A percentile compares a stretch with the other conserved stretches of the same genome.
Conservation (phyloP, 2,797 vertebrate genomes). For the Heteromormyrus szaboi region DNA sequence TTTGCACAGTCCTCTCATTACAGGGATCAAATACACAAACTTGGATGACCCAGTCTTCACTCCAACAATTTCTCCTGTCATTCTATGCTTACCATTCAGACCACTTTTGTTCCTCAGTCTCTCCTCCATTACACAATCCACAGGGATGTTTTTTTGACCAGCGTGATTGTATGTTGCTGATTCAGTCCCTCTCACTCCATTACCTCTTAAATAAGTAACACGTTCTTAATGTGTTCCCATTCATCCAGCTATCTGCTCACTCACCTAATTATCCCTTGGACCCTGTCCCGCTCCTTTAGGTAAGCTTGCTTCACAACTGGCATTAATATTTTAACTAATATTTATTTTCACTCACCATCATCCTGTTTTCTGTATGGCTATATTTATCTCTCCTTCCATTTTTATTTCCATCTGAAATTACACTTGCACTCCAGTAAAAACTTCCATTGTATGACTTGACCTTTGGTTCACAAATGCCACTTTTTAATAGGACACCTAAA, state of each 20-base stretch:
- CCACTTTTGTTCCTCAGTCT: neutral
- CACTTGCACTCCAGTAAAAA: neutral
- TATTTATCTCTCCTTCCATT: neutral
- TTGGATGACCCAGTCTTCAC: constrained; percentile 39
- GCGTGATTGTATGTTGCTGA: constrained; percentile 55
- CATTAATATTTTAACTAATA: neutral
- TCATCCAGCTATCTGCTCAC: constrained; percentile 25
- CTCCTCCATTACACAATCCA: constrained; percentile 33
- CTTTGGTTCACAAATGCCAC: neutral
- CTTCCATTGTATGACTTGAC: neutral
- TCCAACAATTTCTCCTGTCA: neutral
- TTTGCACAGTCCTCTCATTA: constrained; percentile 23
- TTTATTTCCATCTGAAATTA: neutral
- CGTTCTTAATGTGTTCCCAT: constrained; percentile 27
- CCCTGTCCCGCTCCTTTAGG: constrained; percentile 14
- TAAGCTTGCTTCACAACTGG: constrained; percentile 22
- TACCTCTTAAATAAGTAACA: constrained; percentile 63
- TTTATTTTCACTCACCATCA: neutral
- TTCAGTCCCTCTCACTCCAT: constrained; percentile 53
- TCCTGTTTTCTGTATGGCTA: neutral
- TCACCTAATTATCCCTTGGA: neutral
- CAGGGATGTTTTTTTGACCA: constrained; percentile 31
- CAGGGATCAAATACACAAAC: constrained; percentile 22
- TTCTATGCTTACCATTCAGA: neutral
- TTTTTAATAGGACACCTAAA: constrained; percentile 8